Conservation (phyloP, 1,140 invertebrate genomes). For the Galendromus occidentalis region DNA sequence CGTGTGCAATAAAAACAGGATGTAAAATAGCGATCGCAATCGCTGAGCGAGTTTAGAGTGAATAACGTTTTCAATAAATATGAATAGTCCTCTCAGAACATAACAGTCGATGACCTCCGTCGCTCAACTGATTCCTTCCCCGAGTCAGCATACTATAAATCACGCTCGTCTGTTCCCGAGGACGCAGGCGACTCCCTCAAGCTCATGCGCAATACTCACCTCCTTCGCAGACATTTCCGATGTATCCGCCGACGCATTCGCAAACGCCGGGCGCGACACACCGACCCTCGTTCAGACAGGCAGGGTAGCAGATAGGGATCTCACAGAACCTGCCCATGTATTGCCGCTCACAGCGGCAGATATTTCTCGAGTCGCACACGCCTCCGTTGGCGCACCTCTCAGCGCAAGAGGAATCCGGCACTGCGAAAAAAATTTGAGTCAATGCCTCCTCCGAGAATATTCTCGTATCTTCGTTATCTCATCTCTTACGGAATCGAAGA, state of each 20-base stretch:
- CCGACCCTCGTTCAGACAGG: conserved; percentile 74
- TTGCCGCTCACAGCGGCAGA: background rate
- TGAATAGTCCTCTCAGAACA: background rate
- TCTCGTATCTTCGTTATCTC: background rate
- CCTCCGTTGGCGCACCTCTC: conserved; percentile 62
- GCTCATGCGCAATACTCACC: conserved; percentile 34
- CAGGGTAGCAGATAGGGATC: conserved; percentile 57
- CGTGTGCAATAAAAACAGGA: conserved; percentile 67
- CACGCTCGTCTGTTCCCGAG: background rate
- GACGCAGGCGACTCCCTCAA: background rate
- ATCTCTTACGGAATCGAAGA: background rate
- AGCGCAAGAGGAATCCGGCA: conserved; percentile 65
- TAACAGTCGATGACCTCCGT: background rate
- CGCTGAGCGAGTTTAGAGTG: conserved; percentile 61
- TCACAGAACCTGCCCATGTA: conserved; percentile 4
- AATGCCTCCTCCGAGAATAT: background rate
- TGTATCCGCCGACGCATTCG: conserved; percentile 63
- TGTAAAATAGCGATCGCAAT: conserved; percentile 84
- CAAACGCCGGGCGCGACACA: conserved; percentile 69
- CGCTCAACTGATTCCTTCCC: background rate
- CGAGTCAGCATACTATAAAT: background rate
- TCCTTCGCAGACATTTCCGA: conserved; percentile 76
- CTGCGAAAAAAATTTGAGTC: conserved; percentile 29
- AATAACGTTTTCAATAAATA: conserved; percentile 12
- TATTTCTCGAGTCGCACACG: conserved; percentile 39